Conservation (phyloP, 2,888 invertebrate species). For the Sphecodes monilicornis region DNA sequence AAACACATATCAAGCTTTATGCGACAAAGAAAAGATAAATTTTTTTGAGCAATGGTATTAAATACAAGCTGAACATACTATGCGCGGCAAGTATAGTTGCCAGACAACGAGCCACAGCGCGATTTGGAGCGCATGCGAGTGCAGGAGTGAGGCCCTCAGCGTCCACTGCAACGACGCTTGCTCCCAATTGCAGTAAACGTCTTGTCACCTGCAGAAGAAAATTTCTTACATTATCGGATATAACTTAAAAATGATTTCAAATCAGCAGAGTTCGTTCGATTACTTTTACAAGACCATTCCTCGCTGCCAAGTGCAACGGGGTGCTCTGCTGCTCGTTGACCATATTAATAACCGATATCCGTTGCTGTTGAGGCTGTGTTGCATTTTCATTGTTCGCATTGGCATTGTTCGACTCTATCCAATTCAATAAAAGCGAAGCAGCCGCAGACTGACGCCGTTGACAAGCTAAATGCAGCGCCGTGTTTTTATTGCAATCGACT, state of each 20-base stretch:
- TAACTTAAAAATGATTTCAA: neutral
- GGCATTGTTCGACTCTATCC: constrained; percentile 82
- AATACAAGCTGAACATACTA: constrained; percentile 64
- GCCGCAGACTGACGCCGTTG: constrained; percentile 86
- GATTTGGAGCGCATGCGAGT: constrained; percentile 87
- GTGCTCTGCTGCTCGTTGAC: constrained; percentile 86
- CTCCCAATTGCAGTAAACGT: constrained; percentile 86
- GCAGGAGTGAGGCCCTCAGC: constrained; percentile 88
- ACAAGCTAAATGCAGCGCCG: constrained; percentile 88
- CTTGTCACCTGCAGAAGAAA: constrained; percentile 84
- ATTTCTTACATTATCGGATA: neutral
- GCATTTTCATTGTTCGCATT: constrained; percentile 35
- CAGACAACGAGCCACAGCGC: constrained; percentile 87
- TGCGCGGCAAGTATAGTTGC: constrained; percentile 85
- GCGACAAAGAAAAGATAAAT: neutral
- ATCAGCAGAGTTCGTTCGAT: neutral
- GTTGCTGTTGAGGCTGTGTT: constrained; percentile 61
- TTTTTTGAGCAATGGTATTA: neutral
- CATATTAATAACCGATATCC: constrained; percentile 84
- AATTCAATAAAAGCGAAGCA: constrained; percentile 86
- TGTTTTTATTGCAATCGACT: constrained; percentile 86
- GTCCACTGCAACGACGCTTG: constrained; percentile 87
- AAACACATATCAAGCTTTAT: too few relatives aligned
- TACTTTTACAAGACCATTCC: constrained; percentile 87
- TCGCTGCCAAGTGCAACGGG: constrained; percentile 88